phyloP scores from a whole-genome alignment of 2,113 vertebrate species.

The Sceloporus tristichus region DNA sequence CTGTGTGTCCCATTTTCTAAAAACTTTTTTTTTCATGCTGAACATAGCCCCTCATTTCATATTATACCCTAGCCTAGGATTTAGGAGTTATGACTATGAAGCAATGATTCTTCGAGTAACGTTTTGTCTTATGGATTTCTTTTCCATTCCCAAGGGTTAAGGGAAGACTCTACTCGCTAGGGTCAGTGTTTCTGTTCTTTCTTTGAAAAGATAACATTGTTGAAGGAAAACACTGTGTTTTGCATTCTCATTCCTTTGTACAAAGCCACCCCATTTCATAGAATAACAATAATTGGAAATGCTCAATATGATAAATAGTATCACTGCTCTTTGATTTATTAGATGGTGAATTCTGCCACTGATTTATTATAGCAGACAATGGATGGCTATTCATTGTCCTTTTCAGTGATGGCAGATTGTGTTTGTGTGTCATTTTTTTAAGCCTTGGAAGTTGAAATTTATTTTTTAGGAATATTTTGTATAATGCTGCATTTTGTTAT shows the following conservation, averaged over 20 bases:
- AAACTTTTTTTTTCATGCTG: slow-evolving; percentile 13
- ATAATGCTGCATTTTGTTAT: too few relatives aligned
- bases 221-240: slow-evolving; percentile 36
- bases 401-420: too few relatives aligned
- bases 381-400: too few relatives aligned
- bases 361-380: too few relatives aligned
- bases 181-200: slow-evolving; percentile 29
- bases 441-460: too few relatives aligned
- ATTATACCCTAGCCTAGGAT: slow-evolving; percentile 52
- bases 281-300: slow-evolving; percentile 19
- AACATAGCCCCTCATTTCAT: slow-evolving; percentile 17
- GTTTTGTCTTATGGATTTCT: slow-evolving; percentile 16
- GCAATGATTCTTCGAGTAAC: too few relatives aligned
- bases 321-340: slow-evolving; percentile 9
- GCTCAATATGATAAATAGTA: slow-evolving; percentile 3
- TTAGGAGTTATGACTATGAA: slow-evolving; percentile 30
- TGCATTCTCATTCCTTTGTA: slow-evolving; percentile 64
- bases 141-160: slow-evolving; percentile 43
- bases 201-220: slow-evolving; percentile 55
- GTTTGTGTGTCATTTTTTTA: too few relatives aligned
- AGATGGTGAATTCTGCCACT: not conserved
- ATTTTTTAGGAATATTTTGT: too few relatives aligned
- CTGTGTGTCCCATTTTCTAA: slow-evolving; percentile 29
- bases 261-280: slow-evolving; percentile 14
- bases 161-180: slow-evolving; percentile 45